Conservation (phyloP, 2,113 vertebrate species). For the Chloropsis cyanopogon region DNA sequence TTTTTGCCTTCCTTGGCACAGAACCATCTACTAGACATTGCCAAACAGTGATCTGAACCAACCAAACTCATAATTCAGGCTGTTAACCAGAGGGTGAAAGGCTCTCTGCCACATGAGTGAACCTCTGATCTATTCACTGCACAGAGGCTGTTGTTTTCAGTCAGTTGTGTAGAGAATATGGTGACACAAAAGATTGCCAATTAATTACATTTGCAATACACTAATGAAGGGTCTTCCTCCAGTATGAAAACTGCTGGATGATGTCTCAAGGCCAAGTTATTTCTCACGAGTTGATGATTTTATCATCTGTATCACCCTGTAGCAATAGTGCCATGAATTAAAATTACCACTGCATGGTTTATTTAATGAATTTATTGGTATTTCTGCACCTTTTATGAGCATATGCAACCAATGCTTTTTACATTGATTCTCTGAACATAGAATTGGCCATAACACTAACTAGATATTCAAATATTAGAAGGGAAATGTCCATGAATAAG, state of each 20-base stretch:
- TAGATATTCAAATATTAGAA: not conserved
- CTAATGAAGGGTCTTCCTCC: constrained; percentile 10
- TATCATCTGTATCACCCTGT: not conserved
- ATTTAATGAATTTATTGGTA: not conserved
- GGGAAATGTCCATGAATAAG: not conserved
- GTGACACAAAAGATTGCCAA: not conserved
- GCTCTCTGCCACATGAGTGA: not conserved
- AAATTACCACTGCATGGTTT: not conserved
- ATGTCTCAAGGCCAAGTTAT: not conserved
- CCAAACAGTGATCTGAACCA: not conserved
- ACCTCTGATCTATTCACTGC: not conserved
- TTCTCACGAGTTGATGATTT: not conserved
- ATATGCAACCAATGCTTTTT: not conserved
- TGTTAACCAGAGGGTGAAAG: not conserved
- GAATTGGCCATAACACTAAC: not conserved
- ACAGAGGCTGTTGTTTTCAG: not conserved
- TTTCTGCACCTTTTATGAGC: not conserved
- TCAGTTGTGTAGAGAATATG: not conserved
- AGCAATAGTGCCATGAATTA: not conserved
- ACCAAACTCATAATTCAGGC: not conserved
- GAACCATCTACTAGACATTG: not conserved
- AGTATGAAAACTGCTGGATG: not conserved
- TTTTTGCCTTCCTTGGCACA: not conserved
- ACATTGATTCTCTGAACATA: not conserved
- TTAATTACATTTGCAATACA: constrained; percentile 9